Evolutionary conservation across 2,797 vertebrate genomes (phyloP), one percentile per base, ranked within the genome.

Genomic region (Urophycis tenuis): DNA sequence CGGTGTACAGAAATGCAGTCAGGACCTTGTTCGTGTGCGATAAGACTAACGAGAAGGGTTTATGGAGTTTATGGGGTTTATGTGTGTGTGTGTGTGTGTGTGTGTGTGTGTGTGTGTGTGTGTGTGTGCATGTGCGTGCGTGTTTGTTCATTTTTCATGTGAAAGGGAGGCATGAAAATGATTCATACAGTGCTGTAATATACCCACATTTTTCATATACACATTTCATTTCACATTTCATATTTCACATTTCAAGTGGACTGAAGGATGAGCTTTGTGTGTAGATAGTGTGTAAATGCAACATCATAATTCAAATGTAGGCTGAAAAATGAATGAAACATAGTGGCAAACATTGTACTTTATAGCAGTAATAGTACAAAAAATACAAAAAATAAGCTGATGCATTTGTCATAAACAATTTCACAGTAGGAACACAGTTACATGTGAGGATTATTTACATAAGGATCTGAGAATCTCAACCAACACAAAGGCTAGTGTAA

Each of bases 381-480:
- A 92, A 92, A 93, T 94, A 94, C 88, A 93, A 93, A 93, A 93
- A 93, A 93, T 93, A 93, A 87, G 86, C 87, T 81, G 87, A 88
- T 89, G 88, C 86, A 91, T 89, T 90, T 85, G 84, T 89, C 88
- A 87, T 85, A 88, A 72, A 87, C 33, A 81, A 87, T 87, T 91
- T 93, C 89, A 94, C 93, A 94, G 92, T 93, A 92, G 83, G 87
- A 89, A 92, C 87, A 91, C 82, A 87, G 80, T 82, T 86, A 89
- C 80, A 87, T 73, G 70, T 85, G 81, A 79, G 53, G 77, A 85
- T 70, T 91, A 92, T 92, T 88, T 92, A 93, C 92, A 93, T 49
- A 73, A 81, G 85, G 79, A 72, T 72, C 74, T 79, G n/a, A 64
- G 60, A 64, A 64, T 64, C 25, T 12, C 60, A 29, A 64, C 60